phyloP scores from a whole-genome alignment of 2,797 vertebrate genomes.

The Zalophus californianus region DNA sequence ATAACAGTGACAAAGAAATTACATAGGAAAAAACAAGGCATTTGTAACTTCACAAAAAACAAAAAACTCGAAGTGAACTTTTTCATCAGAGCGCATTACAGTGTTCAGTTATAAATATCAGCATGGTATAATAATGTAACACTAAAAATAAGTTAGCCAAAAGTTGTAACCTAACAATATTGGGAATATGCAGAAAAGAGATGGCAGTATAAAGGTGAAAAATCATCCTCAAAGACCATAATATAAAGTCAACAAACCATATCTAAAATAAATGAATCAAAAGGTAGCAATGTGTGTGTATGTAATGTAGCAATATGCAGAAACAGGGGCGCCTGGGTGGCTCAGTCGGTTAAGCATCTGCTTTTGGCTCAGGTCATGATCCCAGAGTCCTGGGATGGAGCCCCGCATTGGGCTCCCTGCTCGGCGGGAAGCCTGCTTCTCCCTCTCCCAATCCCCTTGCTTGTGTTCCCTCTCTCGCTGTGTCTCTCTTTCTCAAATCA shows the following conservation, averaged over 20 bases:
- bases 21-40: not conserved
- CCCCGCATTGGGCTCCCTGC: too few species aligned
- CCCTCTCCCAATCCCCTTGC: too few species aligned
- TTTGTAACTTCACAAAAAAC: conserved; percentile 26
- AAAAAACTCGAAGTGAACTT: not conserved
- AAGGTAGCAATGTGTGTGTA: not conserved
- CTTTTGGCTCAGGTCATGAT: too few species aligned
- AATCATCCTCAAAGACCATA: not conserved
- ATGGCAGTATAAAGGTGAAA: not conserved
- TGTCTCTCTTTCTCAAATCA: too few species aligned
- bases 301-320: not conserved
- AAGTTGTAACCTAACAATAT: not conserved
- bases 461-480: too few species aligned
- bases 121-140: not conserved
- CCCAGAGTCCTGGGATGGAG: too few species aligned
- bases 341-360: too few species aligned
- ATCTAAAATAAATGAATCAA: conserved; percentile 40
- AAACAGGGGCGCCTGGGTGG: too few species aligned
- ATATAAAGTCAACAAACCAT: not conserved
- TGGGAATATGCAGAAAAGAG: not conserved
- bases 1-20: not conserved
- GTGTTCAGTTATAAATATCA: not conserved
- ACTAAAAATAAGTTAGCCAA: not conserved
- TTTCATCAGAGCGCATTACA: not conserved
- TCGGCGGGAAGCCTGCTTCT: too few species aligned